Evolutionary conservation across 2,797 vertebrate species (phyloP).

Genomic region (Leptoclinus maculatus): DNA sequence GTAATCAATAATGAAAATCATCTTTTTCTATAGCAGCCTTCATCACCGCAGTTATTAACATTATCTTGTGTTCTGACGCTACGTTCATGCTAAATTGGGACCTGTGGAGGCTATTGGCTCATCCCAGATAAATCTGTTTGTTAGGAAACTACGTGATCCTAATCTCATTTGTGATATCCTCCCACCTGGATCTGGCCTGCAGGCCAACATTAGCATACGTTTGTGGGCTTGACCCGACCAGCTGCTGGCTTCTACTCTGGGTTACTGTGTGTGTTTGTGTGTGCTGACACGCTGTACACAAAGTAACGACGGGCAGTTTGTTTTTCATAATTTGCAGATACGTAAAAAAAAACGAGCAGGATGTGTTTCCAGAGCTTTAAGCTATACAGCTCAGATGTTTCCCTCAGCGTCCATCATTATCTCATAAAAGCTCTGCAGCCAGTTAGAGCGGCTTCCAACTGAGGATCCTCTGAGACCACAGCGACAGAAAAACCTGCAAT

Average conservation of each 20-base stretch:
- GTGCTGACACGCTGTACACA: background rate
- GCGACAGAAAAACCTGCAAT: background rate
- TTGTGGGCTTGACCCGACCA: conserved; percentile 42
- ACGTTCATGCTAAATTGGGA: conserved; percentile 5
- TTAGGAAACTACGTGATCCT: conserved; percentile 47
- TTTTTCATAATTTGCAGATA: background rate
- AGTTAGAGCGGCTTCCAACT: background rate
- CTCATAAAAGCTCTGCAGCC: background rate
- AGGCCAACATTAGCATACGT: conserved; percentile 24
- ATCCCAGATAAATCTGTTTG: conserved; percentile 46
- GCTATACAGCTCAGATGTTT: background rate
- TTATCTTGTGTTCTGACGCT: too few species aligned
- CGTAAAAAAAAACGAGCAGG: background rate
- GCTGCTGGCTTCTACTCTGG: conserved; percentile 21
- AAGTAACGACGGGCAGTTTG: background rate
- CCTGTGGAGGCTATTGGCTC: background rate
- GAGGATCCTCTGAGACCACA: background rate
- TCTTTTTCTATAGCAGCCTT: background rate
- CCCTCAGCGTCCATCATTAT: background rate
- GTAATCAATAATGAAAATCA: background rate
- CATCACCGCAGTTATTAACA: background rate
- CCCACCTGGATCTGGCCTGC: conserved; percentile 55
- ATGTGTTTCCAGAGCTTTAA: background rate
- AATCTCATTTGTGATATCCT: conserved; percentile 46
- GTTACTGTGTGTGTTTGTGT: background rate